These are phyloP conservation scores for Eumacrocentrus americanus DNA, from an alignment of 2,888 invertebrate genomes.

Conservation along the genomic window DNA sequence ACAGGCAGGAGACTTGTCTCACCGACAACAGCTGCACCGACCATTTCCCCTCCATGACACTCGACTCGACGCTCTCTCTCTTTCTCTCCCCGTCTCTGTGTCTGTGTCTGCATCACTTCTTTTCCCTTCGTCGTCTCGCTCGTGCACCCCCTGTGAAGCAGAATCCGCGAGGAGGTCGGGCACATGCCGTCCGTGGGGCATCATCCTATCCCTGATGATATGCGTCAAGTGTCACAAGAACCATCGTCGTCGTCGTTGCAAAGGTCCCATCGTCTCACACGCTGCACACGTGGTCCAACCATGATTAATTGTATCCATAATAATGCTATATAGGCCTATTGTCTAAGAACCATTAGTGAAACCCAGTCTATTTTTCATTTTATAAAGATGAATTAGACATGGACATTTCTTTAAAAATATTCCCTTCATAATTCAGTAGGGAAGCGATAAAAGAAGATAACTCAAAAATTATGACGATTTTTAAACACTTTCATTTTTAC, in stretches of 20 bases:
- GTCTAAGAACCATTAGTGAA: not conserved
- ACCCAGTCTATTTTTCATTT: not conserved
- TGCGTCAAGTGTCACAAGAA: conserved; percentile 3
- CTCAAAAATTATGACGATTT: too few species aligned
- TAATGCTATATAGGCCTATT: too few species aligned
- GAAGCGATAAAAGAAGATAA: too few species aligned
- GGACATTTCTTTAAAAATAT: too few species aligned
- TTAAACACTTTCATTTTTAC: too few species aligned
- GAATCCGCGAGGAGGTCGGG: conserved; percentile 23
- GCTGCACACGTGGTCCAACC: not conserved
- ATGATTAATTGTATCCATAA: not conserved
- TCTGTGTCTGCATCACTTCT: too few species aligned
- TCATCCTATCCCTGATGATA: conserved; percentile 8
- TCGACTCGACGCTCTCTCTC: not conserved
- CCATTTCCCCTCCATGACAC: conserved; percentile 12
- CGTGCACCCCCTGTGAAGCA: conserved; percentile 20
- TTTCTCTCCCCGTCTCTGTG: not conserved
- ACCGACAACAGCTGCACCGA: conserved; percentile 15
- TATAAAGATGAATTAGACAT: too few species aligned
- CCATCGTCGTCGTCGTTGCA: conserved; percentile 9
- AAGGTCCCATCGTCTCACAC: not conserved
- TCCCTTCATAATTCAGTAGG: too few species aligned
- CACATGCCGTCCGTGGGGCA: conserved; percentile 26
- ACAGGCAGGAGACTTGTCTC: conserved; percentile 6
- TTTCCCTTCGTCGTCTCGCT: too few species aligned